phyloP scores from a whole-genome alignment of 2,888 invertebrate species.

The Rutpela maculata region DNA sequence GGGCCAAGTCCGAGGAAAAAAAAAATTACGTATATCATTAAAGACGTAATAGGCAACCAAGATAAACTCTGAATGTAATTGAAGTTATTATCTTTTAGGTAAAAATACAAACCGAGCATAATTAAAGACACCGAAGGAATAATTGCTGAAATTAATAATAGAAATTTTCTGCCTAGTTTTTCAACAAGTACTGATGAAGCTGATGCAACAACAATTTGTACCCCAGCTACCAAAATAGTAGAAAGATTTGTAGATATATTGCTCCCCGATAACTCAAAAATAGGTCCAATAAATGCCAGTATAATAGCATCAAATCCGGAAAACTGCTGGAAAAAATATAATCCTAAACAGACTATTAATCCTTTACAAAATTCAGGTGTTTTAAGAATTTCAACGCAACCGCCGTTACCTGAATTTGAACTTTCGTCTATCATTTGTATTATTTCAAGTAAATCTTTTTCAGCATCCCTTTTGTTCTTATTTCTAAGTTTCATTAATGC shows the following conservation, averaged over 20 bases:
- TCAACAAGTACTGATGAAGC: slow-evolving; percentile 85
- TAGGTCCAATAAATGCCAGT: slow-evolving; percentile 83
- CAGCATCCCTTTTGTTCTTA: slow-evolving; percentile 29
- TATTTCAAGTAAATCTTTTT: slow-evolving; percentile 51
- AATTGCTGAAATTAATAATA: slow-evolving; percentile 81
- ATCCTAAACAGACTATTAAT: slow-evolving; percentile 81
- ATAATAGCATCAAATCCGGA: slow-evolving; percentile 87
- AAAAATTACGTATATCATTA: slow-evolving; percentile 83
- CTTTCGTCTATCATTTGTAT: slow-evolving; percentile 39
- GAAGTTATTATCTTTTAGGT: slow-evolving; percentile 72
- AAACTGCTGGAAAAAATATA: slow-evolving; percentile 89
- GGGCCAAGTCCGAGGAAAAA: slow-evolving; percentile 85
- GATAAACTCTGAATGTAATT: slow-evolving; percentile 71
- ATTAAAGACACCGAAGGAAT: slow-evolving; percentile 81
- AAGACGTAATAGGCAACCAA: slow-evolving; percentile 82
- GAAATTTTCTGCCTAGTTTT: slow-evolving; percentile 81
- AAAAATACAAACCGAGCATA: slow-evolving; percentile 77
- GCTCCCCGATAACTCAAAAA: slow-evolving; percentile 83
- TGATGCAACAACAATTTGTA: slow-evolving; percentile 83
- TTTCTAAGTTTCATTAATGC: slow-evolving; percentile 66
- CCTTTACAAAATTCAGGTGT: slow-evolving; percentile 71
- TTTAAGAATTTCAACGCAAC: slow-evolving; percentile 39
- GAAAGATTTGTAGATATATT: slow-evolving; percentile 78
- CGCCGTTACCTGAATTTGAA: slow-evolving; percentile 21
- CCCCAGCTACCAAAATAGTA: slow-evolving; percentile 85